A percentile compares a stretch with the other conserved stretches of the same genome.
Evolutionary conservation across 2,113 vertebrate genomes (phyloP).

Genomic region (Takifugu flavidus): DNA sequence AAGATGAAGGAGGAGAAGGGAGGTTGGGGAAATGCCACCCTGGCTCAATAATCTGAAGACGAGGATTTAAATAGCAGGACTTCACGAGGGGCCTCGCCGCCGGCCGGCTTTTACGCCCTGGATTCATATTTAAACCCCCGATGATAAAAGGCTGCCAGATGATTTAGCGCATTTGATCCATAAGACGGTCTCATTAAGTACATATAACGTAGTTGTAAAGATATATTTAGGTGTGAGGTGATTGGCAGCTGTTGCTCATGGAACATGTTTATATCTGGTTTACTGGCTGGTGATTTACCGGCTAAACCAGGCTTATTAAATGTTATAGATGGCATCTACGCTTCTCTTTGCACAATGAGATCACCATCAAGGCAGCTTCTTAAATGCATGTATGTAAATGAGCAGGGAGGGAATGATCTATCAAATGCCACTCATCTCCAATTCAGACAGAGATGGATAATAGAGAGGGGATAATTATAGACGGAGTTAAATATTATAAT

Average conservation of each 20-base stretch:
- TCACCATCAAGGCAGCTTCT: conserved; percentile 49
- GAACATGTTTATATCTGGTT: conserved; percentile 17
- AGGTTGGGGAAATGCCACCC: conserved; percentile 30
- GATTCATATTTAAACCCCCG: conserved; percentile 38
- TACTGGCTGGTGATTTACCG: conserved; percentile 10
- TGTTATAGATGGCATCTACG: conserved; percentile 22
- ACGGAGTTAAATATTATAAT: conserved; percentile 47
- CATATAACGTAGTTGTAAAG: conserved; percentile 8
- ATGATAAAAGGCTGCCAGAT: conserved; percentile 16
- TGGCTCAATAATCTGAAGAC: conserved; percentile 50
- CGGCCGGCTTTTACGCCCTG: conserved; percentile 30
- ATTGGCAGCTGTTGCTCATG: conserved; percentile 26
- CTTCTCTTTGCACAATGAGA: conserved; percentile 34
- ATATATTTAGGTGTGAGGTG: conserved; percentile 12
- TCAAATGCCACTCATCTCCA: conserved; percentile 64
- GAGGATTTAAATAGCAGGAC: conserved; percentile 41
- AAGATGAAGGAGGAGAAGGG: conserved; percentile 15
- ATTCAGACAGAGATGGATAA: conserved; percentile 63
- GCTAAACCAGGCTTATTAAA: conserved; percentile 3
- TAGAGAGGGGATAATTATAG: conserved; percentile 56
- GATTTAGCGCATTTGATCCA: conserved; percentile 39
- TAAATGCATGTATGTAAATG: conserved; percentile 63
- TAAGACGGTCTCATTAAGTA: conserved; percentile 8
- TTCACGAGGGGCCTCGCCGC: conserved; percentile 31
- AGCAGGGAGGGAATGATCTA: conserved; percentile 61